Base-by-base conservation (phyloP, 2,113 vertebrate species). In the Brachionichthys hirsutus region DNA sequence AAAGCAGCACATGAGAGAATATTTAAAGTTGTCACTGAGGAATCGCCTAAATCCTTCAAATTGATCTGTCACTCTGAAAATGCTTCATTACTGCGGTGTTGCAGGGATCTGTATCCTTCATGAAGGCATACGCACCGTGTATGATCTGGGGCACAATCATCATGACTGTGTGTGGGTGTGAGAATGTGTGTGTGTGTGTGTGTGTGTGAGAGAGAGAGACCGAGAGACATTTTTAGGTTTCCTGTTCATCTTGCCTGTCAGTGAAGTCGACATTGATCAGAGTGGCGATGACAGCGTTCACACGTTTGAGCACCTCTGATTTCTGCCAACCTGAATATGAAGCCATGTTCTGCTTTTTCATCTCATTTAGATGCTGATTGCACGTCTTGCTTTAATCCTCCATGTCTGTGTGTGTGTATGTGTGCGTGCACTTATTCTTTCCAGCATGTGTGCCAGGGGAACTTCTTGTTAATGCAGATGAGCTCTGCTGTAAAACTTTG, bases 161-260 rank as follows among this genome's bases (percentile, higher is more conserved):
- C 8, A 8, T 30, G 24, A 6, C 5, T 30, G 24, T 30, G 24
- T 30, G 24, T 30, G 24, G 4, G 24, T 30, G 24, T 30, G 24
- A 6, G 24, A 6, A 8, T 30, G 24, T 30, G 24, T 30, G 24
- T 30, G 24, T 30, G 24, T 30, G 24, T 30, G 24, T 30, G 24
- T 30, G 24, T 30, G 24, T 30, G 24, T 30, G 24, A 74, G 58
- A 61, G 50, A 55, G 19, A 63, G 47, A 50, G 67, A 22, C 9
- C 54, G 57, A 16, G 75, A 43, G 66, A 6, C 81, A 84, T 88
- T 78, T 85, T 85, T 82, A 84, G 69, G 75, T 55, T 40, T 19
- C 67, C 42, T 62, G 67, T 56, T 83, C 20, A 54, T 78, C 71
- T 73, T 57, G 70, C 62, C 70, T 79, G 82, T 82, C 84, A 75